Base-by-base conservation (phyloP, 2,888 invertebrate genomes). In the Nemotelus pantherinus region DNA sequence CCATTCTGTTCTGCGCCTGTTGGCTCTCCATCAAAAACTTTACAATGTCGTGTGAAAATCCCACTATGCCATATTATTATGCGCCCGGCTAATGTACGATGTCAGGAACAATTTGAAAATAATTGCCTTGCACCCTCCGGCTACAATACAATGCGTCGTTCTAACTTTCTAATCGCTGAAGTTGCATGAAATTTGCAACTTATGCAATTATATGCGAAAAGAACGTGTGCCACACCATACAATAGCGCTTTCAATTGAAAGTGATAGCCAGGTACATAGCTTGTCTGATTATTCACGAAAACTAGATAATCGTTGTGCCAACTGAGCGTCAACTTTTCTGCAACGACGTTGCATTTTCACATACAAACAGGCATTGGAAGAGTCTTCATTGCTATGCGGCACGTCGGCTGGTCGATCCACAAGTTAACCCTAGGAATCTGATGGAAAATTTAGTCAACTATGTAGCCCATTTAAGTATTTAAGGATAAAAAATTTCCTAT, bases 251-350 rank as follows among this genome's bases (percentile, higher is more conserved):
- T 9, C 74, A 63, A 60, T 74, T 60, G 60, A 60, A 74, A 63
- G 74, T 74, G 74, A 74, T 74, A 74, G 60, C 74, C 74, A 74
- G 74, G 74, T 74, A 70, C 70, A 57, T 70, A 74, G 63, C 74
- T 74, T 74, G 74, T 63, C 74, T 47, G 60, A 74, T 72, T 72
- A 74, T 74, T 74, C 74, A 74, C 60, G 60, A 74, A 74, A 74
- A 60, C 74, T 60, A 50, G 74, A 63, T 60, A 74, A 50, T 70
- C 70, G 70, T 10, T 50, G 74, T 60, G 74, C 60, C 74, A 74
- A 57, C 57, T 58, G 47, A 72, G 39, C 50, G 57, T 58, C 71
- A n/a, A 41, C 63, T 60, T 41, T 68, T 5, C 7, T 47, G 6
- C 41, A 7, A 63, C 43, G 48, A 43, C 41, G 60, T 39, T 60